A percentile compares a stretch with the other conserved stretches of the same genome.
phyloP scores from a whole-genome alignment of 2,113 vertebrate genomes.

The Jaculus jaculus region DNA sequence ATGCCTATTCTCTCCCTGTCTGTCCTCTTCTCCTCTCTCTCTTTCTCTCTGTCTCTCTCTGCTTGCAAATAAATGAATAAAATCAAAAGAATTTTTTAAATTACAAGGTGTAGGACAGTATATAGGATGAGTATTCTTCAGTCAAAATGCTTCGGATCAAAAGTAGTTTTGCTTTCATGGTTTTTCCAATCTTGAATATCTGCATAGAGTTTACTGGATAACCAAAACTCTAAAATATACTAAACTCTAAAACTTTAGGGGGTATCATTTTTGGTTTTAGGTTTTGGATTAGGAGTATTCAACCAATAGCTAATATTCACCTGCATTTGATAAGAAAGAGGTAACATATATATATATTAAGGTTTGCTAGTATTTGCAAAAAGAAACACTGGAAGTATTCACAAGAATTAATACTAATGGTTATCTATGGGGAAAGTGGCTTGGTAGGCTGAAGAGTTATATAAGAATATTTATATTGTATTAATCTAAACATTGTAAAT shows the following conservation, averaged over 20 bases:
- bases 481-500: slow-evolving; percentile 20
- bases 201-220: neutral
- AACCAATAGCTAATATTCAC: neutral
- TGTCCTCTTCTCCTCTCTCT: too few species aligned
- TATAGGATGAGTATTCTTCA: neutral
- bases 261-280: neutral
- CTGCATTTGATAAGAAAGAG: slow-evolving; percentile 6
- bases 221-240: neutral
- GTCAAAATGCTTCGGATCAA: neutral
- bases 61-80: too few species aligned
- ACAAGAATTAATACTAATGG: slow-evolving; percentile 15
- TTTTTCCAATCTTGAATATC: neutral
- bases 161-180: neutral
- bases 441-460: neutral
- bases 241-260: neutral
- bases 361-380: slow-evolving; percentile 51
- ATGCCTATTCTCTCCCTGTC: too few species aligned
- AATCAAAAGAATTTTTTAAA: too few species aligned
- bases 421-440: neutral
- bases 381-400: slow-evolving; percentile 1
- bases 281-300: neutral
- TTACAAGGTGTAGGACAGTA: neutral
- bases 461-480: slow-evolving; percentile 1
- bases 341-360: neutral
- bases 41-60: too few species aligned